These are phyloP conservation scores for Colossoma macropomum DNA, from an alignment of 2,113 vertebrate species.

Conservation along the genomic window DNA sequence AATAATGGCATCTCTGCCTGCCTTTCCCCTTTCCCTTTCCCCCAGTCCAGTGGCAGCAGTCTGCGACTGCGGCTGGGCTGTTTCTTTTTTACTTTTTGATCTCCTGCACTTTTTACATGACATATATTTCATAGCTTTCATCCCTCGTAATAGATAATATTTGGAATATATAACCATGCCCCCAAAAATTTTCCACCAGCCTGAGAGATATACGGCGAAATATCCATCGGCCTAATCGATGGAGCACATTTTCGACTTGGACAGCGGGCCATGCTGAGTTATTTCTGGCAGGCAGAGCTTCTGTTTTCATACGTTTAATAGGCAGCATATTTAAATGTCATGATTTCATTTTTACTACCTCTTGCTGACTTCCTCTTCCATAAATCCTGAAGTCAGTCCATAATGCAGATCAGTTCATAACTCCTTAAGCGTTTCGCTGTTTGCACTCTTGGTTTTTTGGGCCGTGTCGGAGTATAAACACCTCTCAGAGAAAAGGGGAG, in stretches of 20 bases:
- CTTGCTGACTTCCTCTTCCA: conserved; percentile 65
- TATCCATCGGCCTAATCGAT: conserved; percentile 65
- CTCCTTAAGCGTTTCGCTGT: conserved; percentile 66
- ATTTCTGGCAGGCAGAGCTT: conserved; percentile 67
- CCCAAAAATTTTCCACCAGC: conserved; percentile 64
- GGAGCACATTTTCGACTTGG: conserved; percentile 66
- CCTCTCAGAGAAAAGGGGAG: neutral
- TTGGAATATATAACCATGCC: conserved; percentile 58
- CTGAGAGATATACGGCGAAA: conserved; percentile 68
- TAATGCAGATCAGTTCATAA: conserved; percentile 74
- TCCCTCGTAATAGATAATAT: conserved; percentile 45
- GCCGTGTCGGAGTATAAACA: conserved; percentile 33
- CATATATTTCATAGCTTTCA: conserved; percentile 44
- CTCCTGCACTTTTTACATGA: conserved; percentile 3
- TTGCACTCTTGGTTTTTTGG: conserved; percentile 49
- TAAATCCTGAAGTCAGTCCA: conserved; percentile 60
- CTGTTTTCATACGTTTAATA: conserved; percentile 69
- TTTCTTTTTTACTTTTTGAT: conserved; percentile 8
- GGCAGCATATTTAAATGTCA: conserved; percentile 72
- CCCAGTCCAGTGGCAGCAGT: conserved; percentile 30
- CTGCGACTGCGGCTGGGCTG: neutral
- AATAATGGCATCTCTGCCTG: conserved; percentile 51
- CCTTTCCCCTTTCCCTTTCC: conserved; percentile 10
- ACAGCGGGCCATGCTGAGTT: conserved; percentile 60
- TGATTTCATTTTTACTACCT: conserved; percentile 74